Base-by-base conservation (phyloP, 2,888 invertebrate genomes). In the Blastobasis adustella region DNA sequence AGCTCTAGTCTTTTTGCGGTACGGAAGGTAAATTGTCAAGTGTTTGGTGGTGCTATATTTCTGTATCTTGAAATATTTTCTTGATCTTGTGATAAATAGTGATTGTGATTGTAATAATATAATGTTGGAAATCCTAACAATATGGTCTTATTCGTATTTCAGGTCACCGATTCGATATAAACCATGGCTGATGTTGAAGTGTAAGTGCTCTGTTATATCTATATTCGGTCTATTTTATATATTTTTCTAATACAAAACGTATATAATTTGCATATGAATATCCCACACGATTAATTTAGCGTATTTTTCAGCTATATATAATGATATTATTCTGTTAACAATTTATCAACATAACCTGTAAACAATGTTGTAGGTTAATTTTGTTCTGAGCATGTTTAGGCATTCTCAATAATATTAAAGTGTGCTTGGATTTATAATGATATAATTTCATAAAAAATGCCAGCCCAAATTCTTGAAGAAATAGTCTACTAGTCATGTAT, bases 101-200 rank as follows among this genome's bases (percentile, higher is more conserved):
- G 61, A 45, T 52, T 59, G 51, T 54, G 61, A 58, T 62, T 63
- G 50, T 56, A 55, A 49, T 53, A 56, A 10, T 42, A 65, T 53
- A 57, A 77, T 77, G 72, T 63, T 49, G 42, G 54, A 51, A 55
- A 61, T 63, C 66, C 55, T 63, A 64, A 76, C 70, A 74, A 76
- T 65, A 58, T 55, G 62, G 73, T 75, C 63, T 63, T 67, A 75
- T 79, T 64, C 68, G 59, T 86, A 88, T 89, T 89, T 89, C 89
- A 89, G 89, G 77, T 76, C 72, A 63, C 66, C 69, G 69, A 73
- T 70, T 65, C 63, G 64, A 66, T 61, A 69, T 63, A 82, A 81
- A 92, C 84, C 88, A 95, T 95, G 95, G 94, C 94, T 73, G 94
- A 95, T 87, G 92, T 92, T 75, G 94, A 94, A 89, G 93, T 92